These are phyloP conservation scores for Pristionchus fissidentatus DNA, from an alignment of 2,888 invertebrate genomes.

Conservation along the genomic window DNA sequence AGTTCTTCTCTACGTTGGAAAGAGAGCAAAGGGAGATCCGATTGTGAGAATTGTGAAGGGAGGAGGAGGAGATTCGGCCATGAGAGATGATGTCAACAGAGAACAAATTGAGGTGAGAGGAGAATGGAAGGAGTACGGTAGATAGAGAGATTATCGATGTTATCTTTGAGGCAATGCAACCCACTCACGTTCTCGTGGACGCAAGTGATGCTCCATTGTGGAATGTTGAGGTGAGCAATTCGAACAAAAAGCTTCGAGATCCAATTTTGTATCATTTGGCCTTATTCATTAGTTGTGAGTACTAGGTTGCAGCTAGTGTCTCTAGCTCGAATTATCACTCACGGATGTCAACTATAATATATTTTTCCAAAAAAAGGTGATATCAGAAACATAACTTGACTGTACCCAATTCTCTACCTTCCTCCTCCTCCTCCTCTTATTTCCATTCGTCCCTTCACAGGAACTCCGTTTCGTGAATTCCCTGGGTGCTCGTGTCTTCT, in stretches of 20 bases:
- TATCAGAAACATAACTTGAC: too few species aligned
- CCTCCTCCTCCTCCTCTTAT: not conserved
- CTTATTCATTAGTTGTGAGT: too few species aligned
- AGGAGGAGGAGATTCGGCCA: slow-evolving; percentile 37
- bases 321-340: too few species aligned
- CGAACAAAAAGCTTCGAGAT: too few species aligned
- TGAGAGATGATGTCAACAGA: slow-evolving; percentile 11
- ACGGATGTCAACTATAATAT: too few species aligned
- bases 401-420: not conserved
- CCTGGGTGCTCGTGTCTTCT: slow-evolving; percentile 15
- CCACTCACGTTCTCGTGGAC: slow-evolving; percentile 35
- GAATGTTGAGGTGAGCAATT: slow-evolving; percentile 37
- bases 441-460: not conserved
- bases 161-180: not conserved
- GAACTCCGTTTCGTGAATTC: slow-evolving; percentile 23
- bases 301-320: too few species aligned
- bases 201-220: not conserved
- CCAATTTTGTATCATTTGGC: too few species aligned
- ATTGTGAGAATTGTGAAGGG: not conserved
- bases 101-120: slow-evolving; percentile 6
- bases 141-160: not conserved
- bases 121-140: not conserved
- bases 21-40: not conserved
- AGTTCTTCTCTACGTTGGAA: slow-evolving; percentile 1
- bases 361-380: too few species aligned